A percentile compares a stretch with the other conserved stretches of the same genome.
Evolutionary conservation across 2,797 vertebrate species (phyloP).

Genomic region (Linurgus olivaceus): DNA sequence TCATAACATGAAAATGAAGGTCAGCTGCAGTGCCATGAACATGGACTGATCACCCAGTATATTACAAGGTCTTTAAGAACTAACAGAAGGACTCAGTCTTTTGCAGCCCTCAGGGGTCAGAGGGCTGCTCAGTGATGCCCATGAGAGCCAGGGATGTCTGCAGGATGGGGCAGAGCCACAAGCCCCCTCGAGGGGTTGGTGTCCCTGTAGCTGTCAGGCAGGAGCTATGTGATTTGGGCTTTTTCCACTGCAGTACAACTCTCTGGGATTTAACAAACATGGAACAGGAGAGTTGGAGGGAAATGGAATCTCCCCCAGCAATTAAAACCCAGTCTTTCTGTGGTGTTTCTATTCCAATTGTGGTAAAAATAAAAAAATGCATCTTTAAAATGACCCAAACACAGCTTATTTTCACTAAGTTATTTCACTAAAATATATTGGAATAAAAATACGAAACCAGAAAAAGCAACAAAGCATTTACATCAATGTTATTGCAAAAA

Average conservation of each 20-base stretch:
- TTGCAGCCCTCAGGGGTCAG: accelerated
- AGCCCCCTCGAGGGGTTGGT: accelerated
- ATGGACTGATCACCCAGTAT: neutral
- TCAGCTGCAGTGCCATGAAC: neutral
- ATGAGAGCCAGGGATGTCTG: neutral
- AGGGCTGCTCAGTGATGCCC: neutral
- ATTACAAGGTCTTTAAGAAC: conserved; percentile 9
- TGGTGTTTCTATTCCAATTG: neutral
- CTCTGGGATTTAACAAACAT: neutral
- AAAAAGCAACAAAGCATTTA: neutral
- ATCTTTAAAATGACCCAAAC: neutral
- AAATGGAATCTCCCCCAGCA: neutral
- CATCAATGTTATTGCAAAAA: neutral
- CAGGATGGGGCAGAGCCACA: neutral
- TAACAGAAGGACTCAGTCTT: neutral
- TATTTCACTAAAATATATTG: neutral
- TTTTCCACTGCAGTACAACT: neutral
- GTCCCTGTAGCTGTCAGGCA: neutral
- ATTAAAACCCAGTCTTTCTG: neutral
- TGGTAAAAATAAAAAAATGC: neutral
- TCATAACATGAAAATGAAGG: conserved; percentile 27
- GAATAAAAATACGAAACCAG: neutral
- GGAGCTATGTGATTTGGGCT: neutral
- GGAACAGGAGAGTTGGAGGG: neutral
- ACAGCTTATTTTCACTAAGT: neutral